Conservation (phyloP, 2,113 vertebrate genomes). For the Mohoua ochrocephala region DNA sequence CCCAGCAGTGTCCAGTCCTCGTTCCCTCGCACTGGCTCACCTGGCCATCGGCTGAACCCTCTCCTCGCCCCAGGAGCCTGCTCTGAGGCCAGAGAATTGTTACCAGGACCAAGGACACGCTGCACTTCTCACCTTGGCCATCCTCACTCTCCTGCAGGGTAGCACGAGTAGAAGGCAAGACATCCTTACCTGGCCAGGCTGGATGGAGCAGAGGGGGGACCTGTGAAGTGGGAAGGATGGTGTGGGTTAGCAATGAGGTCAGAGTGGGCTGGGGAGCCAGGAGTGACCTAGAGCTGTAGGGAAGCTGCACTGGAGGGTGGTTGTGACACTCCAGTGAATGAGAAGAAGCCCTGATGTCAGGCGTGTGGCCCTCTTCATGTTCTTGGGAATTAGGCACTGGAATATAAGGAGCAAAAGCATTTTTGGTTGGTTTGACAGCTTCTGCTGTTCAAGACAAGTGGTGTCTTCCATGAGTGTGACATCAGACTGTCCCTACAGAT, state of each 20-base stretch:
- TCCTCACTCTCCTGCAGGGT: not conserved
- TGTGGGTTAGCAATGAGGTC: not conserved
- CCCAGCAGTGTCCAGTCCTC: not conserved
- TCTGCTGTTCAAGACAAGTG: not conserved
- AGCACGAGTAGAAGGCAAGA: not conserved
- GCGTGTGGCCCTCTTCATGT: accelerated
- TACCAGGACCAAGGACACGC: not conserved
- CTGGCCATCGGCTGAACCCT: not conserved
- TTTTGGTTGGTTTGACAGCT: not conserved
- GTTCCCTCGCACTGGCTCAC: not conserved
- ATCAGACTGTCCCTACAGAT: not conserved
- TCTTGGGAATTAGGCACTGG: not conserved
- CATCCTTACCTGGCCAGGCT: constrained; percentile 41
- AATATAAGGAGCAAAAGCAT: not conserved
- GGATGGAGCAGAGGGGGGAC: not conserved
- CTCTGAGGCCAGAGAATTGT: not conserved
- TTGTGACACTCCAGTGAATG: not conserved
- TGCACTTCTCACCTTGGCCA: not conserved
- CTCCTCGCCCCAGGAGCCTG: not conserved
- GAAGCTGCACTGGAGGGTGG: not conserved
- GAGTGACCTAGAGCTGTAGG: not conserved
- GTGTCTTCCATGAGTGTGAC: not conserved
- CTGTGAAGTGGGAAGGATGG: constrained; percentile 16
- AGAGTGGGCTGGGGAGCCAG: not conserved
- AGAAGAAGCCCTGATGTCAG: not conserved